Evolutionary conservation across 2,888 invertebrate species (phyloP), one percentile per base, ranked within the genome.

Genomic region (Himalopsyche kuldschensis): DNA sequence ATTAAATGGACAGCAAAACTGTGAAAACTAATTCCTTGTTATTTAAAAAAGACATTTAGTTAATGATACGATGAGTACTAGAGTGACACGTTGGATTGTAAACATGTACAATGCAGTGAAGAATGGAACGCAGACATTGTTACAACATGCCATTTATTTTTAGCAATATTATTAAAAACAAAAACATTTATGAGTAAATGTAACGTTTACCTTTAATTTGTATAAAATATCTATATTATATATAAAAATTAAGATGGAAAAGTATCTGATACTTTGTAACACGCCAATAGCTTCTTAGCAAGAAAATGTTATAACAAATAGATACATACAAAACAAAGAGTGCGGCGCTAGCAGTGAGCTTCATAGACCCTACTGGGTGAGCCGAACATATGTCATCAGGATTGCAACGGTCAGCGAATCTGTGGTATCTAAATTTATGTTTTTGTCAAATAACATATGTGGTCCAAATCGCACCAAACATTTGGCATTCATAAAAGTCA

Each of bases 131-230:
- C 76, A 78, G 82, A 81, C 77, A 81, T 81, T 80, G 78, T 82
- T 81, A 83, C 80, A 83, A 82, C 83, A 85, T 83, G 85, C 85
- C 85, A 85, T 85, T 82, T 85, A 85, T 55, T 82, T 84, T 82
- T 83, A 85, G 83, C 83, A 80, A 85, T 85, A 81, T 79, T 79
- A 63, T 75, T 75, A 75, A 84, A 35, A 41, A 76, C 32, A 30
- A 80, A 69, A 75, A 84, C 82, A 82, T 78, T 81, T 81, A 81
- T 78, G 41, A 35, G 30, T 76, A 76, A 35, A 41, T 76, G 24
- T 83, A 80, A 83, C 48, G 77, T 76, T 83, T 80, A 80, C 48
- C 75, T 78, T 80, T 75, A 83, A 48, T 83, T 80, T 83, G 80
- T 83, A 80, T 75, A 80, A 69, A 82, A 79, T 30, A 47, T 78